Base-by-base conservation (phyloP, 2,797 vertebrate genomes). In the Threskiornis aethiopicus region DNA sequence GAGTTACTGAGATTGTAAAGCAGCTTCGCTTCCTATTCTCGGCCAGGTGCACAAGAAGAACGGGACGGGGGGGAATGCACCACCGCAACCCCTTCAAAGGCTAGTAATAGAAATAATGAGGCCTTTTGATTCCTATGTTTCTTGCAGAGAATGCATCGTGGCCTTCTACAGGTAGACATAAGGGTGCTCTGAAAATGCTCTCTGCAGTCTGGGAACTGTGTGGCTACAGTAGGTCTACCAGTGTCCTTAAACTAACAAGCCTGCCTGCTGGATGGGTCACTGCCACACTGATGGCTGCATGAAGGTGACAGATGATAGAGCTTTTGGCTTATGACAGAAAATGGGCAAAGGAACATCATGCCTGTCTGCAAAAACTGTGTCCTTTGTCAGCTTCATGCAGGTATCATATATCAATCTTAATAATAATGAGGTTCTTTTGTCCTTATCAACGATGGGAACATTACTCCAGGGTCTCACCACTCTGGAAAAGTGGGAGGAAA, bases 361-460 rank as follows among this genome's bases (percentile, higher is more conserved):
- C 6, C 33, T 66, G 33, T 33, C 49, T 77, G 28, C n/a, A 78
- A 33, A 64, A 79, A 6, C 19, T 5, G 5, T 49, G 26, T 41
- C n/a, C 52, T 92, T 81, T 47, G 11, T 46, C 61, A 61, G 35
- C 11, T 76, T 72, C 18, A 9, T 35, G 35, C 10, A 75, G 62
- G 28, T 16, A 67, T 31, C 31, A 47, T 39, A 25, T 28, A 80
- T 51, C 26, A 58, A 0, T 39, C 26, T 59, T 80, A 59, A 75
- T 87, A 88, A 61, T 58, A 64, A 52, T 6, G 10, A 52, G 3
- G 1, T 0, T 0, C 39, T 54, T 65, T 70, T 73, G 7, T 47
- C 46, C 51, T 73, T 69, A 42, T 44, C 18, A 42, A 37, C 1
- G 4, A 31, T 0, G 20, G 24, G 20, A 81, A 35, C 0, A 0